Base-by-base conservation (phyloP, 2,113 vertebrate genomes). In the Paratilapia polleni region DNA sequence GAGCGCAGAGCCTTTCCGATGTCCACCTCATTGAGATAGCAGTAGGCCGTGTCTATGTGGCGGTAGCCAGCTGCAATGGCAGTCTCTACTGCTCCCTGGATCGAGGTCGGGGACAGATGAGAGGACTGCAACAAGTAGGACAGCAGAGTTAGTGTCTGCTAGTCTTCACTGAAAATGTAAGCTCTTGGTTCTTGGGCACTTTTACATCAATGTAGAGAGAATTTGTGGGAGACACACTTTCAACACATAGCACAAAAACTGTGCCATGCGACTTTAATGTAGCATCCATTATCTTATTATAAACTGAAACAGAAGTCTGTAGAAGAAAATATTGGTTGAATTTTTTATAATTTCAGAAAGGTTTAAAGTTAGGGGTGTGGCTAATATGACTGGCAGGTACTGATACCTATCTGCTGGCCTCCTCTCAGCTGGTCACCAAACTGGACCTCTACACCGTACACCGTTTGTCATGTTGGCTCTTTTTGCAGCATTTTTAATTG, bases 61-160 rank as follows among this genome's bases (percentile, higher is more conserved):
- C 95, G 95, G 83, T 95, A 97, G 6, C 96, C 96, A 1, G 96
- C 96, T 0, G 96, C 95, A 1, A 97, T 96, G 66, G 95, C 96
- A 0, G 95, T 64, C 74, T 96, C 95, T 19, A 92, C 93, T 0
- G 95, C 95, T 0, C 89, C 86, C 75, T 96, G 94, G 28, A 85
- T 2, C 2, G 80, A 77, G 17, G 64, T 59, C 11, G 20, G 80
- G 19, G 87, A 66, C 15, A 78, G 49, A 17, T 26, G 54, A n/a
- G 78, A 47, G 4, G 88, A 57, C 93, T 94, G 88, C 26, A 83
- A 64, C 12, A 11, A 83, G 8, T n/a, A 17, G 63, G n/a, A 66
- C n/a, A 41, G 34, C 3, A 8, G 34, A 64, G 12, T 41, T 64
- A 64, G 4, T 41, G 34, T 22, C 20, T 14, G 34, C 61, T 38